Conservation (phyloP, 2,888 invertebrate species). For the Hirtodrosophila duncani region DNA sequence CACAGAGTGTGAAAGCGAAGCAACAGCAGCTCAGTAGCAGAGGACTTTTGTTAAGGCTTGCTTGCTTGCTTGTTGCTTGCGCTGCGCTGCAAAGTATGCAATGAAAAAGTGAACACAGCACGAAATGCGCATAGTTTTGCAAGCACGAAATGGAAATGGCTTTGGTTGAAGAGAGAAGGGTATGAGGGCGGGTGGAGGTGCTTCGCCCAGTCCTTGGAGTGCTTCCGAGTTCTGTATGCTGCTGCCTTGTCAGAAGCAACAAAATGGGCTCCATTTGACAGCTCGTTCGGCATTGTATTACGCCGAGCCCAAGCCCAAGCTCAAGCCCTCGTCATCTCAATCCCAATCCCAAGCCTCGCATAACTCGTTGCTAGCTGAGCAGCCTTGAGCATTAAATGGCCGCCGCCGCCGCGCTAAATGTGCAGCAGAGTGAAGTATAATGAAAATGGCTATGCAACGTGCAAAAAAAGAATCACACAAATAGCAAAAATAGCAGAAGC, state of each 20-base stretch:
- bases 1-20: conserved; percentile 54
- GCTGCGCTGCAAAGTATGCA: conserved; percentile 35
- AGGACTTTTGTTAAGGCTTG: conserved; percentile 52
- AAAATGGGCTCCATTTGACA: conserved; percentile 71
- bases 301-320: no score
- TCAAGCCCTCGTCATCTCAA: no score
- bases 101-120: conserved; percentile 48
- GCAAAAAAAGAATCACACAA: no score
- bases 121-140: conserved; percentile 60
- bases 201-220: neutral
- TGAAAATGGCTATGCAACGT: no score
- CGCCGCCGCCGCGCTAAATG: no score
- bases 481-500: no score
- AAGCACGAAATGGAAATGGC: conserved; percentile 31
- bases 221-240: neutral
- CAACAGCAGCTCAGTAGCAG: no score
- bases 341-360: no score
- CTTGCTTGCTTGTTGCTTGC: conserved; percentile 7
- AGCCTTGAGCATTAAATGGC: no score
- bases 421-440: no score
- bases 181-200: conserved; percentile 14
- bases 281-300: conserved; percentile 64
- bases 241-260: conserved; percentile 25
- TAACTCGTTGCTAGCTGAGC: no score
- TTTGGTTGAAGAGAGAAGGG: conserved; percentile 33